These are phyloP conservation scores for Poeciliopsis presidionis DNA, from an alignment of 2,797 vertebrate genomes.

Conservation along the genomic window DNA sequence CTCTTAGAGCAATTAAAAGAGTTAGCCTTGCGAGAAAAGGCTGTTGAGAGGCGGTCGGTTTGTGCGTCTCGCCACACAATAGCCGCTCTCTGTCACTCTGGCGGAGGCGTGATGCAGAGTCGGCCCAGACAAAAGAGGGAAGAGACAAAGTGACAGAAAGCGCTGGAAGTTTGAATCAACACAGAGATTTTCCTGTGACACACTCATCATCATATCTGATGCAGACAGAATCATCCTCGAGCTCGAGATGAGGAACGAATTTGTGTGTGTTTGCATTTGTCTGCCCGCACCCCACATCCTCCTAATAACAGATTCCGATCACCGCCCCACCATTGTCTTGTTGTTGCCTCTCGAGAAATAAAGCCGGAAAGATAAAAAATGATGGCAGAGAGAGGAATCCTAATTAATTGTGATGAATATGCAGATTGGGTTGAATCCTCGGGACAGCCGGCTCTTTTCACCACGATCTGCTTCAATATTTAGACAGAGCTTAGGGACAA, in stretches of 20 bases:
- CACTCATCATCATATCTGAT: conserved; percentile 74
- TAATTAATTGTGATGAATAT: conserved; percentile 83
- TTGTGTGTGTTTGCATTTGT: conserved; percentile 6
- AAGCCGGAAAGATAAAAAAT: conserved; percentile 72
- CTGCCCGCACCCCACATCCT: neutral
- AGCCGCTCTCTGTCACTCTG: conserved; percentile 44
- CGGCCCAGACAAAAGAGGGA: conserved; percentile 55
- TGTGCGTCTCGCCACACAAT: conserved; percentile 57
- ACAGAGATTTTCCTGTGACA: conserved; percentile 45
- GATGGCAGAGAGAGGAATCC: conserved; percentile 72
- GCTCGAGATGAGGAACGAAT: conserved; percentile 32
- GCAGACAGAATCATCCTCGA: conserved; percentile 66
- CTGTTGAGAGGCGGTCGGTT: conserved; percentile 39
- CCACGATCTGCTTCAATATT: conserved; percentile 75
- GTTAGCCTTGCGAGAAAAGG: conserved; percentile 56
- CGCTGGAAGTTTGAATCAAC: conserved; percentile 61
- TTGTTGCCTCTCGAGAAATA: conserved; percentile 76
- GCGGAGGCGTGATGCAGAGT: conserved; percentile 28
- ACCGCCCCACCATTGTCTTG: conserved; percentile 71
- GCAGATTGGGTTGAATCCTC: conserved; percentile 80
- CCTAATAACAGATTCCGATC: conserved; percentile 77
- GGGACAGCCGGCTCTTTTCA: conserved; percentile 75
- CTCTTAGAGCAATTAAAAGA: conserved; percentile 60
- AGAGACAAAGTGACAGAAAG: conserved; percentile 57
- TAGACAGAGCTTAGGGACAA: conserved; percentile 76